A percentile compares a stretch with the other conserved stretches of the same genome.
Conservation (phyloP, 1,140 invertebrate species). For the Pseudomyrmex sp. region DNA sequence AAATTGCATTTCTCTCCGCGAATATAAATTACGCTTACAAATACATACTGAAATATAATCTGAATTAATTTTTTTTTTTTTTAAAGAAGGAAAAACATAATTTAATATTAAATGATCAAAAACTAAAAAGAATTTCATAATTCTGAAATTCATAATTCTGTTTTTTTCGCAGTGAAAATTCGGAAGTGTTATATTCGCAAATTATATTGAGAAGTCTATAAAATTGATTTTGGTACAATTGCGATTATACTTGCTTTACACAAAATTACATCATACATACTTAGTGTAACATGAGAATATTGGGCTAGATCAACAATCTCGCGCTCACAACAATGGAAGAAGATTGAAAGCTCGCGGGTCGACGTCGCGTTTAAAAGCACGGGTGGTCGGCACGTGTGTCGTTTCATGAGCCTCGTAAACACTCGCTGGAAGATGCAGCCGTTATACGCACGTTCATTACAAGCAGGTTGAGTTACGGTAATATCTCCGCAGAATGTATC, state of each 20-base stretch:
- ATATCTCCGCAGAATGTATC: conserved; percentile 20
- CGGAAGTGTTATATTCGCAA: neutral
- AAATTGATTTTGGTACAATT: too few relatives aligned
- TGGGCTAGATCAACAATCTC: conserved; percentile 13
- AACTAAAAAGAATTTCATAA: neutral
- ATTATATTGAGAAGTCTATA: too few relatives aligned
- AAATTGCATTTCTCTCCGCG: neutral
- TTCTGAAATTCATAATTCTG: too few relatives aligned
- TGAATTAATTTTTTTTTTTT: too few relatives aligned
- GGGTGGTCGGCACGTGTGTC: conserved; percentile 36
- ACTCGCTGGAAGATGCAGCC: conserved; percentile 28
- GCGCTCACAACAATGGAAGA: neutral
- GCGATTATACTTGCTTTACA: too few relatives aligned
- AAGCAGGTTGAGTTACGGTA: conserved; percentile 62
- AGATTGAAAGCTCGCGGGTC: neutral
- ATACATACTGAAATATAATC: too few relatives aligned
- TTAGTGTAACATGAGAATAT: neutral
- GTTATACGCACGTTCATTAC: conserved; percentile 36
- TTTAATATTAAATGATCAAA: neutral
- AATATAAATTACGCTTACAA: too few relatives aligned
- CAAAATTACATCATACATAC: too few relatives aligned
- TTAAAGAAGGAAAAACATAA: too few relatives aligned
- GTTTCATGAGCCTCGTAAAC: conserved; percentile 27
- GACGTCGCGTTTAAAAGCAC: neutral
- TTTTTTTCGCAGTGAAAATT: neutral